phyloP scores from a whole-genome alignment of 2,113 vertebrate species.

The Trinectes maculatus region DNA sequence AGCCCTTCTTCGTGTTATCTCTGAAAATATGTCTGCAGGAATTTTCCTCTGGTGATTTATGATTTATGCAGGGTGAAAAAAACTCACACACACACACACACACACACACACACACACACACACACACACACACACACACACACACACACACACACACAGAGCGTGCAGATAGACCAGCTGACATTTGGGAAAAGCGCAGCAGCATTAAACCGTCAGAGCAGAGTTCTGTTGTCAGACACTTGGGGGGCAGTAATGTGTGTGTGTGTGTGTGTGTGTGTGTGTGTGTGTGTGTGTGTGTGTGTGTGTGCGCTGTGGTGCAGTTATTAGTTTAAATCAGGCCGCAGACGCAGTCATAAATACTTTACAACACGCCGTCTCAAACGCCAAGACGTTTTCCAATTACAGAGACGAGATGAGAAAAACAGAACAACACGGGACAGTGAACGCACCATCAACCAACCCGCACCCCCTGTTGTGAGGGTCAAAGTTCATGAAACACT shows the following conservation, averaged over 20 bases:
- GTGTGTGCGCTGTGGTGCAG: not conserved
- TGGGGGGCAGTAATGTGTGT: too few species aligned
- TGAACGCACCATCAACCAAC: too few species aligned
- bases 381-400: not conserved
- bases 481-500: too few species aligned
- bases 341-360: slow-evolving; percentile 33
- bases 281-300: too few species aligned
- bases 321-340: slow-evolving; percentile 26
- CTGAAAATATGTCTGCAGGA: slow-evolving; percentile 54
- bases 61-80: slow-evolving; percentile 36
- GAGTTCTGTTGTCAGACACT: not conserved
- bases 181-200: slow-evolving; percentile 51
- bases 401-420: not conserved
- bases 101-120: slow-evolving; percentile 1
- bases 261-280: too few species aligned
- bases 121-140: not conserved
- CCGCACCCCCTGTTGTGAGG: too few species aligned
- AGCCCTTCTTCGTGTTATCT: slow-evolving; percentile 15
- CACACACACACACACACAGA: slow-evolving; percentile 3
- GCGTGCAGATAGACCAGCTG: slow-evolving; percentile 35
- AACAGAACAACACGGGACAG: too few species aligned
- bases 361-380: slow-evolving; percentile 35
- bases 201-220: slow-evolving; percentile 7
- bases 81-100: slow-evolving; percentile 48
- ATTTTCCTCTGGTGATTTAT: slow-evolving; percentile 46